Evolutionary conservation across 1,140 invertebrate species (phyloP).

Genomic region (Babylonia areolata): DNA sequence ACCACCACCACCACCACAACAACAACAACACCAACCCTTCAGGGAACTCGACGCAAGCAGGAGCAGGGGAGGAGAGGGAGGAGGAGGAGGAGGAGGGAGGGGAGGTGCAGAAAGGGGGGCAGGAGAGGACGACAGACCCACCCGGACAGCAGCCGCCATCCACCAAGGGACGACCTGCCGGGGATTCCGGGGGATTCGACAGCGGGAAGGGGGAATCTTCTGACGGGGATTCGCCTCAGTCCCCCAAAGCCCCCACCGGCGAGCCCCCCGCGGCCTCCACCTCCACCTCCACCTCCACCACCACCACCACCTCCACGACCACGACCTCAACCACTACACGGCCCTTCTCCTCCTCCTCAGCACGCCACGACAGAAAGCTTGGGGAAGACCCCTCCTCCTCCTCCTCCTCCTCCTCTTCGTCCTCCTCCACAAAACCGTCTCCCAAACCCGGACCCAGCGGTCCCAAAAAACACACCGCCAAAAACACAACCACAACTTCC

Average conservation of each 20-base stretch:
- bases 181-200: conserved; percentile 21
- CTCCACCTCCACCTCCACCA: not conserved
- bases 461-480: not conserved
- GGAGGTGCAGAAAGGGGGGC: not conserved
- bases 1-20: too few species aligned
- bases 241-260: not conserved
- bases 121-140: too few species aligned
- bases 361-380: not conserved
- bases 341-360: too few species aligned
- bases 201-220: conserved; percentile 30
- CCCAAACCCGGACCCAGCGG: not conserved
- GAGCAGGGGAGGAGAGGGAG: not conserved
- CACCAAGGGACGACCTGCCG: too few species aligned
- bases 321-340: too few species aligned
- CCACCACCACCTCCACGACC: not conserved
- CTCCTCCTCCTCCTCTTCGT: not conserved
- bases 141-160: too few species aligned
- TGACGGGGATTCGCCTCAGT: conserved; percentile 16
- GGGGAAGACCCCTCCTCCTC: not conserved
- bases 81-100: not conserved
- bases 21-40: too few species aligned
- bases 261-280: not conserved
- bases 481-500: not conserved
- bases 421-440: not conserved
- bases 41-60: not conserved